A percentile compares a stretch with the other conserved stretches of the same genome.
Conservation (phyloP, 2,113 vertebrate species). For the Alethe diademata region DNA sequence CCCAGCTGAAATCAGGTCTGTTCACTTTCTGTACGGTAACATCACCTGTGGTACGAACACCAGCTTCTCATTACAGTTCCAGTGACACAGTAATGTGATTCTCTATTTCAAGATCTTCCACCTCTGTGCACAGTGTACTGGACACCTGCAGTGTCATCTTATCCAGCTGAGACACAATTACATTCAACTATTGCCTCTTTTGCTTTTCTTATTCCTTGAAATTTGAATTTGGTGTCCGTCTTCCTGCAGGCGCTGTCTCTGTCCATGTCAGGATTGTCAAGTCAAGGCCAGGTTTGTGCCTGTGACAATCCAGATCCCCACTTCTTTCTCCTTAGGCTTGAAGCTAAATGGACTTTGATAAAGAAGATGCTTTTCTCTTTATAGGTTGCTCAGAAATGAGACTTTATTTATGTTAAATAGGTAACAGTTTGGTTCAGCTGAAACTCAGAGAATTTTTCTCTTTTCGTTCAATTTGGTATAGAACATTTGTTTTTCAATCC, state of each 20-base stretch:
- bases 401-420: not conserved
- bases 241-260: not conserved
- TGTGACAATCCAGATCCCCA: not conserved
- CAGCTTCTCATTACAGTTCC: not conserved
- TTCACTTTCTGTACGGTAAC: not conserved
- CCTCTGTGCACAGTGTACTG: not conserved
- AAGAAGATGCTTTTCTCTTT: not conserved
- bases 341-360: not conserved
- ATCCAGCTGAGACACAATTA: not conserved
- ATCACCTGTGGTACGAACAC: not conserved
- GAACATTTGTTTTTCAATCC: not conserved
- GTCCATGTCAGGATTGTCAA: accelerated
- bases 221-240: not conserved
- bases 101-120: not conserved
- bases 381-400: not conserved
- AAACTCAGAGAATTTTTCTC: not conserved
- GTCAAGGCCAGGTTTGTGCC: not conserved
- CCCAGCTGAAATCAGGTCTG: not conserved
- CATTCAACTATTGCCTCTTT: not conserved
- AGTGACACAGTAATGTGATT: not conserved
- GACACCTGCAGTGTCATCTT: not conserved
- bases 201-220: not conserved
- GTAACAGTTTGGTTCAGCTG: not conserved
- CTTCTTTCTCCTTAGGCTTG: not conserved
- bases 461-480: not conserved